Conservation (phyloP, 2,888 invertebrate species). For the Chouioia cunea region DNA sequence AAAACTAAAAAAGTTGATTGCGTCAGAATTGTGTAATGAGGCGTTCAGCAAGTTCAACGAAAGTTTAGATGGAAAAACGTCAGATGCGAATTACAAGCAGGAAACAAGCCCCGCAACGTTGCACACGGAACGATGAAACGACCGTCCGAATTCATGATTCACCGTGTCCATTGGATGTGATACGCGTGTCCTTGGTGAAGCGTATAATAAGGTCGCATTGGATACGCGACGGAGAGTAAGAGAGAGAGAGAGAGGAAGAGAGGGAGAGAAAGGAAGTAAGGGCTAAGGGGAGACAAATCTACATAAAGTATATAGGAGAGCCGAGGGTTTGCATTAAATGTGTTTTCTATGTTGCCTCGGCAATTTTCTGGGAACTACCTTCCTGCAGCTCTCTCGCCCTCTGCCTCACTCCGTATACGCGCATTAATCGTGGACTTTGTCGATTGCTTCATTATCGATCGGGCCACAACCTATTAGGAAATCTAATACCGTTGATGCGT, state of each 20-base stretch:
- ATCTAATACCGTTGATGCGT: too few relatives aligned
- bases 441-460: neutral
- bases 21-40: too few relatives aligned
- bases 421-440: conserved; percentile 1
- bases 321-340: conserved; percentile 17
- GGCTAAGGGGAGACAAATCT: conserved; percentile 5
- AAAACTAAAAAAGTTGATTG: too few relatives aligned
- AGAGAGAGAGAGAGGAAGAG: conserved; percentile 2
- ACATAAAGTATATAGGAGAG: too few relatives aligned
- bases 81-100: neutral
- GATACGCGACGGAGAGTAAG: neutral
- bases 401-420: neutral
- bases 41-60: too few relatives aligned
- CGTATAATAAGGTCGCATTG: conserved; percentile 18
- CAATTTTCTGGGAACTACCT: neutral
- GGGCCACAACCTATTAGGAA: neutral
- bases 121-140: conserved; percentile 6
- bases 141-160: conserved; percentile 20
- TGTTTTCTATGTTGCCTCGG: conserved; percentile 4
- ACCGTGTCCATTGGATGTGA: neutral
- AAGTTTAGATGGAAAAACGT: too few relatives aligned
- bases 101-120: conserved; percentile 3
- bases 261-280: conserved; percentile 14
- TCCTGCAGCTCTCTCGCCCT: neutral
- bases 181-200: neutral